Base-by-base conservation (phyloP, 2,888 invertebrate genomes). In the Clusia tigrina region DNA sequence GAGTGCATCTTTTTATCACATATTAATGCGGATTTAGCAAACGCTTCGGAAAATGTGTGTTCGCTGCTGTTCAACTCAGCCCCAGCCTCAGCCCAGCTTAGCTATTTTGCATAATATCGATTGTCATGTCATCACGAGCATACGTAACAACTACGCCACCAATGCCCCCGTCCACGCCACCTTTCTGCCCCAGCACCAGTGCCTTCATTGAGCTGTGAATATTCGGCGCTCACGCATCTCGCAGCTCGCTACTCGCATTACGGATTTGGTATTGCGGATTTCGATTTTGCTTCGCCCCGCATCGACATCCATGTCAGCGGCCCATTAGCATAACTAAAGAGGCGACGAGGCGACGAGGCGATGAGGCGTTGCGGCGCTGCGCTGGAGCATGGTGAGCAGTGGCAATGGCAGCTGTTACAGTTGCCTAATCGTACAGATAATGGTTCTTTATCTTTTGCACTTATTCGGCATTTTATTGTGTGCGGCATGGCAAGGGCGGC, bases 341-440 rank as follows among this genome's bases (percentile, higher is more conserved):
- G 15, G 22, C 48, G n/a, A n/a, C 10, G n/a, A n/a, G 6, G 48
- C 48, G 15, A 42, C 32, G 32, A 32, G 5, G 32, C 6, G 32
- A 12, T 5, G 32, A 32, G 32, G 32, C 5, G 32, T 32, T 12
- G 32, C 32, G 12, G 53, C 12, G 25, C 18, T 24, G 20, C 3
- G 22, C 32, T 48, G 42, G n/a, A 37, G 58, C 12, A 54, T 23
- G 54, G 48, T 32, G 38, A n/a, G 25, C 10, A 58, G 17, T 10
- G 25, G 22, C 38, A 55, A 18, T 23, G 70, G 64, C 71, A 70
- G 64, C 68, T 70, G 71, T 63, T 66, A 18, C 62, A 38, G 67
- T 63, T 68, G 69, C 59, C 67, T 69, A 71, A 71, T 71, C 71
- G 68, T 62, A 68, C 67, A 67, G 68, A 71, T 72, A 70, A 72